phyloP scores from a whole-genome alignment of 2,113 vertebrate species.

The Mastomys coucha region DNA sequence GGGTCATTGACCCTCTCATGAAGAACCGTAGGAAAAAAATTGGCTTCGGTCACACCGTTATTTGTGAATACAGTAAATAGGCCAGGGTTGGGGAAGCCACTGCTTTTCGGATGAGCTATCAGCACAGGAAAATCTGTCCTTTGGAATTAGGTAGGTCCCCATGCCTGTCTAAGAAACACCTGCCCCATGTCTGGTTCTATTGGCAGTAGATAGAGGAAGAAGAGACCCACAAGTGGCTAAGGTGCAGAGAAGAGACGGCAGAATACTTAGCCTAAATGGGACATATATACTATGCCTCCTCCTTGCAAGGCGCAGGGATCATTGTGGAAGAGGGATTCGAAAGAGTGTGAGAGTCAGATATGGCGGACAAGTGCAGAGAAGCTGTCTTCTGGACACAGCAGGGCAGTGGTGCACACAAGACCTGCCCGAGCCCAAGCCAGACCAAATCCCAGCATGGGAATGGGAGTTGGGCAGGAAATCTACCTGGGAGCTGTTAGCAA shows the following conservation, averaged over 20 bases:
- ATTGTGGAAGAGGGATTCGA: not conserved
- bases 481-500: not conserved
- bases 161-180: not conserved
- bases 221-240: not conserved
- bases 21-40: slow-evolving; percentile 4
- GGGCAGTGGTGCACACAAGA: not conserved
- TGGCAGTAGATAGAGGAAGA: not conserved
- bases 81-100: not conserved
- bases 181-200: not conserved
- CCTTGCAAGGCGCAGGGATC: not conserved
- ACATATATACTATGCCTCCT: not conserved
- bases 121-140: not conserved
- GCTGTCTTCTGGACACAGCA: not conserved
- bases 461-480: not conserved
- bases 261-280: not conserved
- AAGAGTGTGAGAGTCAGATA: not conserved
- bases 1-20: slow-evolving; percentile 76
- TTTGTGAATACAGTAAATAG: not conserved
- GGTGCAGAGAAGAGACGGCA: not conserved
- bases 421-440: not conserved
- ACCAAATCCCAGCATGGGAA: not conserved
- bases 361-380: not conserved
- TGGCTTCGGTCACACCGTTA: not conserved
- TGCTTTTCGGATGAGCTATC: not conserved
- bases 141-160: not conserved